Evolutionary conservation across 1,140 invertebrate genomes (phyloP), one percentile per base, ranked within the genome.

Genomic region (Dendroctonus ponderosae): DNA sequence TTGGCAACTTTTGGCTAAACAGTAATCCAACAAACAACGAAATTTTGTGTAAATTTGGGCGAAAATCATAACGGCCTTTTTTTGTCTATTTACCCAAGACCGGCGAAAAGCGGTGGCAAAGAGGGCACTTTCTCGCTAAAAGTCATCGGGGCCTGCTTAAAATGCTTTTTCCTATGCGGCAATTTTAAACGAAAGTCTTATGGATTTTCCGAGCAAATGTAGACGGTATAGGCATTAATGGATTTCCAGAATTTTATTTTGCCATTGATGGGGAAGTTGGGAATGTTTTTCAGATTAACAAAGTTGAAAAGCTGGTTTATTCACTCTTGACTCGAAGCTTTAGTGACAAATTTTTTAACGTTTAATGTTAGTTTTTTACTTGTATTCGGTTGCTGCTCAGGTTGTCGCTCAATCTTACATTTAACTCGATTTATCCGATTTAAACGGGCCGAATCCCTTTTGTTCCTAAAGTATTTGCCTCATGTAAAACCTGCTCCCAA

Each of bases 191-290:
- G 12, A 60, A 48, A 60, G 15, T 49, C 57, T 46, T 46, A 57
- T 12, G n/a, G 40, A 57, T 57, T 57, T 57, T 57, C 14, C 41
- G 9, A 57, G 54, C 43, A 57, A 49, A 60, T 60, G 57, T 43
- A 60, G 44, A 49, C n/a, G 43, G 57, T 37, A 60, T 60, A 49
- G 39, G 57, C 57, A 48, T 49, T 60, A 60, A 60, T 60, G 57
- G 46, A 49, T 48, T 60, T 60, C 15, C 14, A 38, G 7, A 60
- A 38, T 49, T 38, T 60, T 60, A 48, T 48, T 60, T 58, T 8
- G 8, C n/a, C 50, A 26, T 52, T 26, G n/a, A 26, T 14, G 50
- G 9, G 26, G 50, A 52, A 52, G 5, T 52, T 26, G 26, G 50
- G 9, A 26, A 14, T 8, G 26, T n/a, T 52, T 5, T 52, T 26